Evolutionary conservation across 2,888 invertebrate genomes (phyloP), one percentile per base, ranked within the genome.

Genomic region (Nycteola revayana): DNA sequence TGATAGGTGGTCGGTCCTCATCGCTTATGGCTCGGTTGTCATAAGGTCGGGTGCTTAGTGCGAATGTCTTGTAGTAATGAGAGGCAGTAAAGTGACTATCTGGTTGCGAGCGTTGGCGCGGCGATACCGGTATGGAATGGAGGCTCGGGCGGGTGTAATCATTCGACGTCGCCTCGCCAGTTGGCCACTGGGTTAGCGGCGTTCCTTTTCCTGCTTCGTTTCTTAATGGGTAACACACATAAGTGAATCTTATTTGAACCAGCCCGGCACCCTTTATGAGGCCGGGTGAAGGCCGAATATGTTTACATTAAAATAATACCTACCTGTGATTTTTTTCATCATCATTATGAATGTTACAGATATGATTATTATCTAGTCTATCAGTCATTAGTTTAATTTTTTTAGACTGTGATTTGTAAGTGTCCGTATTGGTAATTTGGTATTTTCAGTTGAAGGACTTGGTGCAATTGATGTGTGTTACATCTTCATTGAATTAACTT

Each of bases 121-220:
- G 75, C 75, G 66, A 60, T 76, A 74, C 83, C 74, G 80, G 79
- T 78, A 69, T 71, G 67, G 84, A 85, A 82, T 86, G 87, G 72
- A 69, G 79, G 65, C 77, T 66, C 62, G 73, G 52, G 50, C 64
- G 72, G 67, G 63, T 67, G 73, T 79, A 78, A 74, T 76, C 78
- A 76, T 57, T 66, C 74, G 79, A 74, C 69, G 77, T 70, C 66
- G 78, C 60, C 68, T 75, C 73, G 82, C 69, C 76, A 87, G 84
- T 88, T 85, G 87, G 86, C 86, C 85, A 88, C 84, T 87, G 78
- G 87, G 88, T 87, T 86, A 88, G 75, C 84, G 75, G 80, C 74
- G 81, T 73, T 82, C 85, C 82, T 85, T 84, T 87, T 86, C 87
- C 85, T 84, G 86, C 77, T 74, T 67, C 54, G 69, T 71, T 69